A percentile compares a stretch with the other conserved stretches of the same genome.
phyloP scores from a whole-genome alignment of 2,888 invertebrate genomes.

The Cylindroiulus punctatus region DNA sequence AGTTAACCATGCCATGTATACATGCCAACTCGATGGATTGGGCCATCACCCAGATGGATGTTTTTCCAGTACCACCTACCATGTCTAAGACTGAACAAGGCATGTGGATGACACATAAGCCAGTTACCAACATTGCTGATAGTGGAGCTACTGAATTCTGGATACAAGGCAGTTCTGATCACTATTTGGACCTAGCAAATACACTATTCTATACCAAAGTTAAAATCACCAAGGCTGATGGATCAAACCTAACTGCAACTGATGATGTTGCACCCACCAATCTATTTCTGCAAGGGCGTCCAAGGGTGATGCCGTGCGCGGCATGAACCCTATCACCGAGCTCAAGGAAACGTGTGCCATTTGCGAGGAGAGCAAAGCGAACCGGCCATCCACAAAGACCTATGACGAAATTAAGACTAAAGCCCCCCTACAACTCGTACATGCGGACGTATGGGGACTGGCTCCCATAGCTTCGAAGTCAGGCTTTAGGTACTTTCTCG shows the following conservation, averaged over 20 bases:
- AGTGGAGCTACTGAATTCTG: not conserved
- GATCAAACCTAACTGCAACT: not conserved
- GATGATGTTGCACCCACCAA: slow-evolving; percentile 13
- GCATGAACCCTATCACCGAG: too few relatives aligned
- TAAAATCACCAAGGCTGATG: not conserved
- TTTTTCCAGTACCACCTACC: not conserved
- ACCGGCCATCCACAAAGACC: too few relatives aligned
- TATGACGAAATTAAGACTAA: too few relatives aligned
- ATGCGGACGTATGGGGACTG: too few relatives aligned
- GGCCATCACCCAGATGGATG: not conserved
- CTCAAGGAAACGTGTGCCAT: too few relatives aligned
- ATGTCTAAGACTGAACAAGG: slow-evolving; percentile 12
- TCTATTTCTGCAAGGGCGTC: not conserved
- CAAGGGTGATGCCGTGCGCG: too few relatives aligned
- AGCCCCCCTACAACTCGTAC: too few relatives aligned
- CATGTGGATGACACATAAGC: not conserved
- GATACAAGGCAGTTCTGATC: not conserved
- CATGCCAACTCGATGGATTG: not conserved
- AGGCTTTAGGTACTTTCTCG: too few relatives aligned
- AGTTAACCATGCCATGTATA: not conserved
- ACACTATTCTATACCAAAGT: not conserved
- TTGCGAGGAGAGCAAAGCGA: too few relatives aligned
- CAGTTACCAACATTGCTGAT: not conserved
- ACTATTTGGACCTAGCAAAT: not conserved
- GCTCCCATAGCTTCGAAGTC: too few relatives aligned